These are phyloP conservation scores for Heliconius ethilla DNA, from an alignment of 2,888 invertebrate genomes.

Conservation along the genomic window DNA sequence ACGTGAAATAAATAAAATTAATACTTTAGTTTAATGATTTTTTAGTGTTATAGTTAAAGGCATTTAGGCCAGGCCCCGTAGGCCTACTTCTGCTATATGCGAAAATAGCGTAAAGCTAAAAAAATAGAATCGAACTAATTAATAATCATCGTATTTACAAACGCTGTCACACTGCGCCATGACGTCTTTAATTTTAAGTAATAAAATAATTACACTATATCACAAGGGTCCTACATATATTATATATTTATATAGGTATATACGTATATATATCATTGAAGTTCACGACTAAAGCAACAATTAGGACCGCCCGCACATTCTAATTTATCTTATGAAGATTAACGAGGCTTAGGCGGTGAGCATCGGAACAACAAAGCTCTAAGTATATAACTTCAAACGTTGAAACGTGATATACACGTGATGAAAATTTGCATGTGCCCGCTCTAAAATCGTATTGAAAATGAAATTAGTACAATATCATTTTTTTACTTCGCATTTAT, in stretches of 20 bases:
- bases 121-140: no score
- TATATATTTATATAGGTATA: not conserved
- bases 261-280: not conserved
- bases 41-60: no score
- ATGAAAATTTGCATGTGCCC: not conserved
- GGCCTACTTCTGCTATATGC: no score
- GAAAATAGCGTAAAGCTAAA: no score
- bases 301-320: slow-evolving; percentile 40
- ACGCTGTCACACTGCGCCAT: no score
- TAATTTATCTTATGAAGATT: slow-evolving; percentile 48
- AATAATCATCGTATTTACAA: no score
- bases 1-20: not conserved
- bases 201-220: slow-evolving; percentile 1
- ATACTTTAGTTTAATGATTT: not conserved
- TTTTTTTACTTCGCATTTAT: no score
- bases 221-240: not conserved
- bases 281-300: slow-evolving; percentile 32
- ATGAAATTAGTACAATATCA: no score
- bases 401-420: slow-evolving; percentile 38
- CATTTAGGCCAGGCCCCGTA: no score
- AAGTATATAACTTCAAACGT: slow-evolving; percentile 47
- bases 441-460: no score
- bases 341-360: slow-evolving; percentile 46
- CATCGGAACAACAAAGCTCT: slow-evolving; percentile 46
- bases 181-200: not conserved